Percentiles rank a stretch among this genome's conserved stretches.
These are phyloP conservation scores for Mnemiopsis leidyi DNA, from an alignment of 37 sponge, comb jelly and placozoan genomes.

Conservation along the genomic window DNA sequence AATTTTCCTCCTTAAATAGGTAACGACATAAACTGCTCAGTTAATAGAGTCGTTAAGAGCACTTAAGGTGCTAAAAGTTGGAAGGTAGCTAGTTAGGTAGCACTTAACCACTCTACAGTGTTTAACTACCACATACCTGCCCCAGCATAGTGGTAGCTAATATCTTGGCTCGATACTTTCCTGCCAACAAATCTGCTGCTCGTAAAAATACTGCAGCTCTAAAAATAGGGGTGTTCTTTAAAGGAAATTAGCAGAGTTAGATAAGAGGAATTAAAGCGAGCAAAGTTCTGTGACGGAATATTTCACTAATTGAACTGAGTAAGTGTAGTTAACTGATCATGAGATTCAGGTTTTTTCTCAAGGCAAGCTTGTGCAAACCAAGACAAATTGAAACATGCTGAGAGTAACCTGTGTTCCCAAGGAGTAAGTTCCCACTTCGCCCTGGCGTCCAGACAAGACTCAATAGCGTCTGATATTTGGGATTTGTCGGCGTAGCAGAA, in stretches of 20 bases:
- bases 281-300: background rate
- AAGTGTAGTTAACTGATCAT: background rate
- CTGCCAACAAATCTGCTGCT: constrained; percentile 79
- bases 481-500: constrained; percentile 76
- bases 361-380: no score
- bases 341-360: no score
- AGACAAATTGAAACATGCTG: no score
- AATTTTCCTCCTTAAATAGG: no score
- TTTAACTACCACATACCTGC: constrained; percentile 70
- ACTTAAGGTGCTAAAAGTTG: no score
- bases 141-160: constrained; percentile 94
- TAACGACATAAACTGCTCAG: no score
- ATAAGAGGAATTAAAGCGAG: background rate
- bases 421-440: constrained; percentile 88
- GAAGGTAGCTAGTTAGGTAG: no score
- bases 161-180: constrained; percentile 79
- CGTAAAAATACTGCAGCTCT: constrained; percentile 87
- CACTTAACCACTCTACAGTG: no score
- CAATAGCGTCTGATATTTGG: constrained; percentile 81
- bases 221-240: constrained; percentile 1
- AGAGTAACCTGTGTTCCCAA: constrained; percentile 71
- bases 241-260: background rate
- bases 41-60: no score
- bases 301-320: background rate
- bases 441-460: constrained; percentile 73